Percentiles rank a stretch among this genome's conserved stretches.
Conservation (phyloP, 2,113 vertebrate species). For the Xenopus tropicalis region UCB_Xtro_10.0 CM004447.2:25499501-25500000, state of each 20-base stretch:
- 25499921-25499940: too few relatives aligned
- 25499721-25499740: slow-evolving; percentile 31
- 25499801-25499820: slow-evolving; percentile 32
- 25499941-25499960: too few relatives aligned
- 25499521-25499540: slow-evolving; percentile 1
- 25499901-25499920: too few relatives aligned
- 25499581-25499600: slow-evolving; percentile 22
- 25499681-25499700: slow-evolving; percentile 45
- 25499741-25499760: slow-evolving; percentile 49
- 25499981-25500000: too few relatives aligned
- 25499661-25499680: slow-evolving; percentile 31
- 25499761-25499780: slow-evolving; percentile 35
- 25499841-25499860: not conserved
- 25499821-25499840: slow-evolving; percentile 27
- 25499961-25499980: too few relatives aligned
- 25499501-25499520: slow-evolving; percentile 20
- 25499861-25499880: too few relatives aligned
- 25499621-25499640: slow-evolving; percentile 42
- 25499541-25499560: not conserved
- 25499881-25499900: too few relatives aligned
- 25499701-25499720: slow-evolving; percentile 42
- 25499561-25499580: slow-evolving; percentile 15
- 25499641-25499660: slow-evolving; percentile 26
- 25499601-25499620: slow-evolving; percentile 33
- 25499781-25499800: slow-evolving; percentile 40